These are phyloP conservation scores for Xerus inauris DNA, from an alignment of 2,113 vertebrate genomes.

Conservation along the genomic window DNA sequence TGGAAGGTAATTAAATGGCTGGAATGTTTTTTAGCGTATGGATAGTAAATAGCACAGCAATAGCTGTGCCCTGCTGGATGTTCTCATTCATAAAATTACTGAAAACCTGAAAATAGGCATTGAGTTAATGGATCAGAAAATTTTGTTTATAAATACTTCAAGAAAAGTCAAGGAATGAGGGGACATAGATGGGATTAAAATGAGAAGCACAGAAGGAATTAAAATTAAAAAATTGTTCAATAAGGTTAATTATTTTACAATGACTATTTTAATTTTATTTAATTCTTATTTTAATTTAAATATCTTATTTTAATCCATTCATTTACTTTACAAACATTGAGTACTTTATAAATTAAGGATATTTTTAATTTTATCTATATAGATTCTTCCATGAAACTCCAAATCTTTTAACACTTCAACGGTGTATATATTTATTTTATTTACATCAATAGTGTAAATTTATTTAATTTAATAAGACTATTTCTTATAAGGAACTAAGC, in stretches of 20 bases:
- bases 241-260: not conserved
- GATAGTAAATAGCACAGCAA: not conserved
- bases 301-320: not conserved
- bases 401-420: not conserved
- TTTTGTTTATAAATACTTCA: not conserved
- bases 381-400: not conserved
- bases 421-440: too few species aligned
- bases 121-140: not conserved
- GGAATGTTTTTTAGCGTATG: not conserved
- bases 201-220: not conserved
- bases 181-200: too few species aligned
- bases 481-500: not conserved
- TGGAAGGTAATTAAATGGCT: slow-evolving; percentile 23
- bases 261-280: too few species aligned
- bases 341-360: not conserved
- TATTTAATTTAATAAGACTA: too few species aligned
- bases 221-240: not conserved
- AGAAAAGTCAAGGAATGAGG: not conserved
- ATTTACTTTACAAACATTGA: not conserved
- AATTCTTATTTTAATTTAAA: too few species aligned
- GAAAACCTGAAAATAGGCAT: not conserved
- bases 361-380: not conserved
- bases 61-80: not conserved
- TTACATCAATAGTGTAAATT: too few species aligned
- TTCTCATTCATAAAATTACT: not conserved